phyloP scores from a whole-genome alignment of 2,888 invertebrate genomes.

The Subacronicta megacephala region DNA sequence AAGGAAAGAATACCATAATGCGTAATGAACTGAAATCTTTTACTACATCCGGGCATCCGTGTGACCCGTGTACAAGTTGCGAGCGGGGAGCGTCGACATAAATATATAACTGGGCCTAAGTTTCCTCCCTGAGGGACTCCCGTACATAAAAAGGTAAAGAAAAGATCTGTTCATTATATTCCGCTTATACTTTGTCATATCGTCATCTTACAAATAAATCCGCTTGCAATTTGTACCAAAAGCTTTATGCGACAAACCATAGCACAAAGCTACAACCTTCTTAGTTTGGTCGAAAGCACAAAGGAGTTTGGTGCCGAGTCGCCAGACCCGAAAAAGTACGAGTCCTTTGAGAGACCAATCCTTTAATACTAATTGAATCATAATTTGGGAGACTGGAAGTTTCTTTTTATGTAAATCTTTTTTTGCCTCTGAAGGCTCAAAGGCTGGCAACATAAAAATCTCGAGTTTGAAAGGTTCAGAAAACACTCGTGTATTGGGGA shows the following conservation, averaged over 20 bases:
- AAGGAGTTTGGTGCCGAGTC: slow-evolving; percentile 78
- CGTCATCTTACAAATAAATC: slow-evolving; percentile 59
- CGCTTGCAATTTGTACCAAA: slow-evolving; percentile 77
- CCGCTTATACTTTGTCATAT: slow-evolving; percentile 53
- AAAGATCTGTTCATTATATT: slow-evolving; percentile 53
- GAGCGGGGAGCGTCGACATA: slow-evolving; percentile 54
- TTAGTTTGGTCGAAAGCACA: slow-evolving; percentile 86
- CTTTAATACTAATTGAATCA: slow-evolving; percentile 90
- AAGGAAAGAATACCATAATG: slow-evolving; percentile 66
- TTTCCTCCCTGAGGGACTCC: slow-evolving; percentile 47
- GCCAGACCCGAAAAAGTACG: slow-evolving; percentile 85
- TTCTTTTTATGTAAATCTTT: slow-evolving; percentile 89
- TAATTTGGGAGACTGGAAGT: slow-evolving; percentile 86
- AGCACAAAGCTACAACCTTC: slow-evolving; percentile 80
- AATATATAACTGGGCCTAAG: slow-evolving; percentile 54
- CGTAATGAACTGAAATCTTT: slow-evolving; percentile 73
- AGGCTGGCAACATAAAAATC: slow-evolving; percentile 81
- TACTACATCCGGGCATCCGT: slow-evolving; percentile 55
- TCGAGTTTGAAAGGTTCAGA: slow-evolving; percentile 76
- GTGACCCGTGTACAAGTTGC: slow-evolving; percentile 57
- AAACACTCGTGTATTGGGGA: slow-evolving; percentile 73
- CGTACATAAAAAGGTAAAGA: slow-evolving; percentile 51
- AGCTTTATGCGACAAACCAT: slow-evolving; percentile 76
- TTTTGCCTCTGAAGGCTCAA: slow-evolving; percentile 77
- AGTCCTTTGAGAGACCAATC: slow-evolving; percentile 85